A percentile compares a stretch with the other conserved stretches of the same genome.
phyloP scores from a whole-genome alignment of 1,140 invertebrate genomes.

The Papilio aristodemus region DNA sequence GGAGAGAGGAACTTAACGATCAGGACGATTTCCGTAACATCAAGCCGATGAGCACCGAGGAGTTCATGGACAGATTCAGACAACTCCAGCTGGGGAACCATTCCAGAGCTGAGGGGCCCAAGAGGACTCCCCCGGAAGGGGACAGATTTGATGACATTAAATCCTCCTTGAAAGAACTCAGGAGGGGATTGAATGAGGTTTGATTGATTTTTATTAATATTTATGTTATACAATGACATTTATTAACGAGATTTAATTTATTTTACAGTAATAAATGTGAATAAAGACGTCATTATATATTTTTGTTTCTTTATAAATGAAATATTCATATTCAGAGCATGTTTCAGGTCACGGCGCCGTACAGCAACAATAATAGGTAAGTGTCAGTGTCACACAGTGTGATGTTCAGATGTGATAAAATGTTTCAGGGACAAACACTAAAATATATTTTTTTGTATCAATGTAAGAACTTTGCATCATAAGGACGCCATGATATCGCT shows the following conservation, averaged over 20 bases:
- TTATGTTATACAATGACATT: too few species aligned
- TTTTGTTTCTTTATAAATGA: too few species aligned
- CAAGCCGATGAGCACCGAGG: conserved; percentile 57
- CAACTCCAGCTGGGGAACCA: conserved; percentile 46
- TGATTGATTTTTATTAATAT: background rate
- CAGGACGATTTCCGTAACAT: conserved; percentile 50
- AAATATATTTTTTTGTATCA: too few species aligned
- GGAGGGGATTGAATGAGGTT: conserved; percentile 64
- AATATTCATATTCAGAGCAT: too few species aligned
- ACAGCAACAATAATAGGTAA: background rate
- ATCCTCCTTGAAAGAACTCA: conserved; percentile 56
- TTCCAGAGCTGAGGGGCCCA: conserved; percentile 9
- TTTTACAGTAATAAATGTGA: too few species aligned
- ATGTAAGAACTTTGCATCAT: too few species aligned
- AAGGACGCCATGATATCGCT: too few species aligned
- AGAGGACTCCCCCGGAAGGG: background rate
- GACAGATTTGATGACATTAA: conserved; percentile 66
- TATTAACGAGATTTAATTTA: too few species aligned
- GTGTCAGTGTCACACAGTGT: too few species aligned
- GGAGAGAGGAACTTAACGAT: conserved; percentile 61
- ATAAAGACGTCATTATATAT: too few species aligned
- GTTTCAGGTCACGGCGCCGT: conserved; percentile 59
- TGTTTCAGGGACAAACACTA: too few species aligned
- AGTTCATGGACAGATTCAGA: conserved; percentile 58
- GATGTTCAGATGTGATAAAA: too few species aligned